Evolutionary conservation across 2,113 vertebrate species (phyloP), one percentile per base, ranked within the genome.

Genomic region (Ceuthmochares aereus): DNA sequence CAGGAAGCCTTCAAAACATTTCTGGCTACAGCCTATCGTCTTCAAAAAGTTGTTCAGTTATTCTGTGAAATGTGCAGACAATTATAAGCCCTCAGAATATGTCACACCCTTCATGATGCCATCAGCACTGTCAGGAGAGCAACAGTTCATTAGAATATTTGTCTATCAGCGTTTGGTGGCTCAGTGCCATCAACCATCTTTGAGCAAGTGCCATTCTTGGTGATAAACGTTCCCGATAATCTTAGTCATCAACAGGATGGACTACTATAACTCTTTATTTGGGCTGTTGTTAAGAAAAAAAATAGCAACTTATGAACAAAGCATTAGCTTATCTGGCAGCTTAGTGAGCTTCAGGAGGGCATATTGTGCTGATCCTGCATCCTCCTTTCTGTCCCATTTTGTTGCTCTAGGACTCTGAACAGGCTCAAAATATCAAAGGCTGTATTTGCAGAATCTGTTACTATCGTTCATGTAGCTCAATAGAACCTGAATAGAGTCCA

Each of bases 1-100:
- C 85, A 49, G 56, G 73, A 93, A 93, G 60, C 85, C 90, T 92
- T 97, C 96, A 96, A 96, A 96, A 96, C 96, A 97, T 97, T 96
- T 96, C 90, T 93, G 92, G 64, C 75, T 92, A 64, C 85, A 96
- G 83, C 68, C 0, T 63, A 81, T 94, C 85, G 95, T 76, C 72
- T 52, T 84, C 47, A 77, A 88, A 85, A 89, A 93, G 45, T 25
- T 42, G 67, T 91, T 96, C 40, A 63, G 90, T 92, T 93, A 68
- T 83, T 81, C 87, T 77, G 64, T 81, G 72, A 92, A 96, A 91
- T 90, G 92, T 95, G 93, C 93, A 96, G 95, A 97, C 95, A 95
- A 88, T 93, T 45, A 36, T 3, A 89, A 96, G 88, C 90, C 68
- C 95, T 96, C 68, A 70, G 81, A 96, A 92, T 49, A 51, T 93